Evolutionary conservation across 2,797 vertebrate species (phyloP).

Genomic region (Tympanoctomys barrerae): DNA sequence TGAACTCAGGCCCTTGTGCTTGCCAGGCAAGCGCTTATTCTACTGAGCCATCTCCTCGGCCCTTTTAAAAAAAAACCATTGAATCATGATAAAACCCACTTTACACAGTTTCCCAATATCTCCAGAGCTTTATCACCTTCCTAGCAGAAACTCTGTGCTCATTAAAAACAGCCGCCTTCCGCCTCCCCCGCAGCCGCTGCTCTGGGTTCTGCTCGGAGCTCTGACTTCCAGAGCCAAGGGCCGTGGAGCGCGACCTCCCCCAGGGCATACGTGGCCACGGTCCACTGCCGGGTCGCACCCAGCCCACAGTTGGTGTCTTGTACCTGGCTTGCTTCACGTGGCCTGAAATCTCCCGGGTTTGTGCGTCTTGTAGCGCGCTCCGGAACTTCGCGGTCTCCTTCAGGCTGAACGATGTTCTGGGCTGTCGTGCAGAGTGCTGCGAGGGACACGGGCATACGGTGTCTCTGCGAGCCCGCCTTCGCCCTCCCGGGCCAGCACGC

Average conservation of each 20-base stretch:
- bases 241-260: rapidly evolving
- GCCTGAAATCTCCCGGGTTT: no score
- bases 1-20: no score
- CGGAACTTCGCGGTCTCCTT: background rate
- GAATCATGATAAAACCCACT: background rate
- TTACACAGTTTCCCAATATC: background rate
- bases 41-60: no score
- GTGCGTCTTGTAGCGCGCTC: no score
- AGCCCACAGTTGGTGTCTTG: no score
- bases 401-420: background rate
- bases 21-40: no score
- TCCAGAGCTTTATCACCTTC: background rate
- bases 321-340: no score
- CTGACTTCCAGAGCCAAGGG: background rate
- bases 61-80: background rate
- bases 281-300: no score
- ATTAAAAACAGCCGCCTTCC: background rate
- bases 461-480: background rate
- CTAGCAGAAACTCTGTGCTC: background rate
- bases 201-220: background rate
- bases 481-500: background rate
- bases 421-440: background rate
- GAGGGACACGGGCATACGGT: background rate
- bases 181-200: background rate
- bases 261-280: no score